Percentiles rank a stretch among this genome's conserved stretches.
Conservation (phyloP, 2,888 invertebrate genomes). For the Drosophila nr. medialis region DNA sequence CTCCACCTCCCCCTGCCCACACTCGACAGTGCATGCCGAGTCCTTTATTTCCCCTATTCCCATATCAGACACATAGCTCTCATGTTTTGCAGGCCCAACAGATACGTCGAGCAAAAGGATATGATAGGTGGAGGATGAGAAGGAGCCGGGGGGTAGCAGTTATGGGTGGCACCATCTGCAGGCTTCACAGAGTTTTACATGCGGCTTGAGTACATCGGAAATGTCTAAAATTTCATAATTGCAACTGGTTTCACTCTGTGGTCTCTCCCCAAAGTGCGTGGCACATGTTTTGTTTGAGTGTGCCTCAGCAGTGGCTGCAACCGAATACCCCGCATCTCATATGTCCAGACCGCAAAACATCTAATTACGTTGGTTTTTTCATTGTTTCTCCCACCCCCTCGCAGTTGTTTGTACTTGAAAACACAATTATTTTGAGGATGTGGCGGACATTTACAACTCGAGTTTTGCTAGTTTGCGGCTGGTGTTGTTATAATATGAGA, state of each 20-base stretch:
- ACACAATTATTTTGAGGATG: slow-evolving; percentile 19
- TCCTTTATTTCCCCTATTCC: slow-evolving; percentile 28
- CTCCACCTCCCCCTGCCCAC: neutral
- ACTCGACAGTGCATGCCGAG: slow-evolving; percentile 1
- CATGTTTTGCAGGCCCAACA: slow-evolving; percentile 39
- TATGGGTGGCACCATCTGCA: slow-evolving; percentile 37
- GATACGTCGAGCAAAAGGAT: slow-evolving; percentile 27
- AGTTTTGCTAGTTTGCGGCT: slow-evolving; percentile 1
- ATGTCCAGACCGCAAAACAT: slow-evolving; percentile 57
- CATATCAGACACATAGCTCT: slow-evolving; percentile 37
- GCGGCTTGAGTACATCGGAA: slow-evolving; percentile 66
- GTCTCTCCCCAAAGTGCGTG: slow-evolving; percentile 27
- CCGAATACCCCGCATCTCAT: slow-evolving; percentile 48
- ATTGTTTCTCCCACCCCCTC: neutral
- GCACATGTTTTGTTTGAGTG: slow-evolving; percentile 34
- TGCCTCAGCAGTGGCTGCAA: slow-evolving; percentile 39
- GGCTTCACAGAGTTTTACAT: slow-evolving; percentile 51
- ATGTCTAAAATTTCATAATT: slow-evolving; percentile 81
- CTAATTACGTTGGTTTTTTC: slow-evolving; percentile 47
- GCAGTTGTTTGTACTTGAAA: slow-evolving; percentile 4
- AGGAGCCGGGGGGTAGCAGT: neutral
- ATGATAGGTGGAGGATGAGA: neutral
- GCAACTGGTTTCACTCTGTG: slow-evolving; percentile 54
- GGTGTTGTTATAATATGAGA: neutral
- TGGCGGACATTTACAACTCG: slow-evolving; percentile 11